These are phyloP conservation scores for Botia almorhae DNA, from an alignment of 2,797 vertebrate species.

Conservation along the genomic window DNA sequence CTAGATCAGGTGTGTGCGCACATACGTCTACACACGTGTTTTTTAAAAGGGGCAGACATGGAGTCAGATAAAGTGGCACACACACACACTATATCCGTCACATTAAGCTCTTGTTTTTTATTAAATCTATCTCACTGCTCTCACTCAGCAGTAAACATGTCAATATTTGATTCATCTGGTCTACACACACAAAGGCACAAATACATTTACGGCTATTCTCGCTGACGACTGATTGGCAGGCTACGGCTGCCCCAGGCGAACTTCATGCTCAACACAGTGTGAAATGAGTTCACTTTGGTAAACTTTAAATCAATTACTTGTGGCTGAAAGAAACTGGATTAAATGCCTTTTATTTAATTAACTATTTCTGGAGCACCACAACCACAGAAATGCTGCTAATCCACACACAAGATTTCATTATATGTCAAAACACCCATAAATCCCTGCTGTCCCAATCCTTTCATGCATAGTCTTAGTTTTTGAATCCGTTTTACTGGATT, in stretches of 20 bases:
- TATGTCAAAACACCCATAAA: neutral
- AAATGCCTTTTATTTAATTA: slow-evolving; percentile 62
- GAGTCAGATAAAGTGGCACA: neutral
- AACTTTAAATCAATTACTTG: slow-evolving; percentile 68
- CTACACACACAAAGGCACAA: slow-evolving; percentile 40
- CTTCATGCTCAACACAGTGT: slow-evolving; percentile 68
- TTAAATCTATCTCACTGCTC: slow-evolving; percentile 63
- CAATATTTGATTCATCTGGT: slow-evolving; percentile 67
- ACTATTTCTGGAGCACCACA: slow-evolving; percentile 52
- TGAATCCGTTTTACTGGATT: neutral
- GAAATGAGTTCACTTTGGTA: slow-evolving; percentile 71
- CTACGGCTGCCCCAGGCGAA: slow-evolving; percentile 54
- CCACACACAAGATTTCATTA: slow-evolving; percentile 21
- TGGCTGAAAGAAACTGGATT: slow-evolving; percentile 55
- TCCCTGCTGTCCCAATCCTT: neutral
- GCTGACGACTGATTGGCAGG: slow-evolving; percentile 64
- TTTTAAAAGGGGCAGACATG: neutral
- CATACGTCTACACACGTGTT: neutral
- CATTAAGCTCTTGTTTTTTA: slow-evolving; percentile 60
- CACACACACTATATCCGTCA: neutral
- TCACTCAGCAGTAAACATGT: slow-evolving; percentile 67
- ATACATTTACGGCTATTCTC: slow-evolving; percentile 32
- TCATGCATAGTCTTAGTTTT: neutral
- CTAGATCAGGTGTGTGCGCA: slow-evolving; percentile 83
- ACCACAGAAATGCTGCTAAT: slow-evolving; percentile 29